Evolutionary conservation across 2,797 vertebrate species (phyloP).

Genomic region (Kryptolebias ocellatus): DNA sequence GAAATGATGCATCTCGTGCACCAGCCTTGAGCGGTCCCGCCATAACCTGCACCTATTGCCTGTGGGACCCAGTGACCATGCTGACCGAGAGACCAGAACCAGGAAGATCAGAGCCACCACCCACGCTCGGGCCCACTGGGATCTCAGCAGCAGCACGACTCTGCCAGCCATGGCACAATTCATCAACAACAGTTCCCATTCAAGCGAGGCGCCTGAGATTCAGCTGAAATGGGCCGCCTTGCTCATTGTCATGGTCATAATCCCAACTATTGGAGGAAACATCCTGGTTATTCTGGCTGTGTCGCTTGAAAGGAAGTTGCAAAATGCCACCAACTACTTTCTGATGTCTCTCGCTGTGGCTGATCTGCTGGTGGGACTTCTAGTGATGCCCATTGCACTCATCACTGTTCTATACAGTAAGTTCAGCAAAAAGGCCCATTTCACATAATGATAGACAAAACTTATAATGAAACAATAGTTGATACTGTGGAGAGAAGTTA

Average conservation of each 20-base stretch:
- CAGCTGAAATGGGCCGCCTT: conserved; percentile 88
- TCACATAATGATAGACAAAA: background rate
- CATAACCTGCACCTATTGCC: conserved; percentile 40
- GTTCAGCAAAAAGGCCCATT: conserved; percentile 37
- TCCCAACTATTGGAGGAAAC: conserved; percentile 96
- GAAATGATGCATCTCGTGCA: conserved; percentile 47
- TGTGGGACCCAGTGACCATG: conserved; percentile 85
- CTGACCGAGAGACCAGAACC: conserved; percentile 83
- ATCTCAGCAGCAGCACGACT: conserved; percentile 71
- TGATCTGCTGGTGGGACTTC: conserved; percentile 94
- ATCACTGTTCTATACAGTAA: conserved; percentile 91
- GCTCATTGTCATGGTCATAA: conserved; percentile 90
- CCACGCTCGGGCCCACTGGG: conserved; percentile 58
- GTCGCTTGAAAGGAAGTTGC: conserved; percentile 93
- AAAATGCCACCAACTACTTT: conserved; percentile 98
- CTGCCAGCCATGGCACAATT: conserved; percentile 64
- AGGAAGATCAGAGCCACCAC: conserved; percentile 78
- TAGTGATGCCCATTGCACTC: conserved; percentile 97
- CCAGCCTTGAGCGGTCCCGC: conserved; percentile 37
- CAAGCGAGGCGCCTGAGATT: conserved; percentile 47
- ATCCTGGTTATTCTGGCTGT: conserved; percentile 97
- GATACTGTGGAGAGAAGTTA: background rate
- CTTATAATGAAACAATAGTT: background rate
- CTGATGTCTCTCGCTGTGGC: conserved; percentile 95
- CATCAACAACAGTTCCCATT: conserved; percentile 61